Evolutionary conservation across 2,797 vertebrate species (phyloP).

Genomic region (Synaphobranchus kaupii): DNA sequence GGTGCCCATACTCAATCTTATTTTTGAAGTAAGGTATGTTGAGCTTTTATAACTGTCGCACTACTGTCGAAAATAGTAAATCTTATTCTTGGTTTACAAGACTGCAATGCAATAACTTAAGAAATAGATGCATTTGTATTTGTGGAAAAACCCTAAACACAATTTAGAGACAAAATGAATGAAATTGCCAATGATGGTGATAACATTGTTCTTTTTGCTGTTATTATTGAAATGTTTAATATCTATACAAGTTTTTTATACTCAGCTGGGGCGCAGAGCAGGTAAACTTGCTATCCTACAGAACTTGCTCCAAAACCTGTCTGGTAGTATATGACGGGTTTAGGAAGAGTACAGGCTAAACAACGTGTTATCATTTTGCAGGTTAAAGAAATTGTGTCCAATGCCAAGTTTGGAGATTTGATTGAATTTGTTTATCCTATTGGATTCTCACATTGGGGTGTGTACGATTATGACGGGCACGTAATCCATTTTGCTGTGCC

Average conservation of each 20-base stretch:
- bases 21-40: not conserved
- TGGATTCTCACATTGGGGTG: not conserved
- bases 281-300: constrained; percentile 42
- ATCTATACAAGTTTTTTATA: not conserved
- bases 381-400: not conserved
- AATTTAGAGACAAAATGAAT: not conserved
- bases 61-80: not conserved
- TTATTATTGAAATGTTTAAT: not conserved
- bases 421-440: not conserved
- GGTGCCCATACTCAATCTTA: not conserved
- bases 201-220: not conserved
- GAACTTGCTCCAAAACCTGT: constrained; percentile 55
- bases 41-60: not conserved
- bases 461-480: not conserved
- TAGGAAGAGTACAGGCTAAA: constrained; percentile 1
- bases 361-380: not conserved
- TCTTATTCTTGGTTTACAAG: not conserved
- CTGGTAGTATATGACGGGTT: not conserved
- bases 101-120: not conserved
- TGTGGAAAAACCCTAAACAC: not conserved
- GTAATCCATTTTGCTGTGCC: not conserved
- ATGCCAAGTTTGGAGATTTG: not conserved
- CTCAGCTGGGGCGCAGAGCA: too few species aligned
- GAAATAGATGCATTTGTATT: not conserved
- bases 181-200: not conserved